phyloP scores from a whole-genome alignment of 1,140 invertebrate species.

The Carcinoscorpius rotundicauda region DNA sequence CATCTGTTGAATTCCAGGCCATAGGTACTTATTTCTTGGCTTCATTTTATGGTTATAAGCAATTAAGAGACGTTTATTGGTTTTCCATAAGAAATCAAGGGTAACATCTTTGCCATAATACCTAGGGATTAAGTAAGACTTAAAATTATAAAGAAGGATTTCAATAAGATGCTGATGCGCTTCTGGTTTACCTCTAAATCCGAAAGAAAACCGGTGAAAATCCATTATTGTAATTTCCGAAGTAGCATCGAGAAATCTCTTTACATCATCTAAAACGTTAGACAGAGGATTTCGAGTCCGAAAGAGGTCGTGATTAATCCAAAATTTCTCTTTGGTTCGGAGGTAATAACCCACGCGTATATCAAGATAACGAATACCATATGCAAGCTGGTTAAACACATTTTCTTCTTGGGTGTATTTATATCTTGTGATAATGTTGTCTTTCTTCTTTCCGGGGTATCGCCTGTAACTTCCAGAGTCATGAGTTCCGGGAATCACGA shows the following conservation, averaged over 20 bases:
- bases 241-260: slow-evolving; percentile 39
- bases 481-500: slow-evolving; percentile 49
- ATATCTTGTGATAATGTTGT: slow-evolving; percentile 35
- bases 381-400: slow-evolving; percentile 61
- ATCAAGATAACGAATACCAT: slow-evolving; percentile 62
- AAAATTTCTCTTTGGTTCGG: slow-evolving; percentile 37
- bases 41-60: slow-evolving; percentile 36
- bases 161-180: slow-evolving; percentile 38
- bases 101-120: slow-evolving; percentile 35
- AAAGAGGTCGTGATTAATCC: slow-evolving; percentile 44
- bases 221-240: slow-evolving; percentile 52
- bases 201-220: slow-evolving; percentile 45
- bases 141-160: slow-evolving; percentile 37
- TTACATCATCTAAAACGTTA: slow-evolving; percentile 19
- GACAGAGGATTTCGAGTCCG: slow-evolving; percentile 26
- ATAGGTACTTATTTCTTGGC: slow-evolving; percentile 27
- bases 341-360: slow-evolving; percentile 48
- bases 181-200: slow-evolving; percentile 24
- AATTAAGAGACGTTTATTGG: slow-evolving; percentile 40
- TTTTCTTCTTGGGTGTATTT: slow-evolving; percentile 49
- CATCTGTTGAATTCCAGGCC: slow-evolving; percentile 40
- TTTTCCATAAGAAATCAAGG: slow-evolving; percentile 39
- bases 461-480: slow-evolving; percentile 44
- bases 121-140: slow-evolving; percentile 34
- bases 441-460: slow-evolving; percentile 24